Conservation (phyloP, 2,113 vertebrate species). For the Phalacrocorax pelagicus region DNA sequence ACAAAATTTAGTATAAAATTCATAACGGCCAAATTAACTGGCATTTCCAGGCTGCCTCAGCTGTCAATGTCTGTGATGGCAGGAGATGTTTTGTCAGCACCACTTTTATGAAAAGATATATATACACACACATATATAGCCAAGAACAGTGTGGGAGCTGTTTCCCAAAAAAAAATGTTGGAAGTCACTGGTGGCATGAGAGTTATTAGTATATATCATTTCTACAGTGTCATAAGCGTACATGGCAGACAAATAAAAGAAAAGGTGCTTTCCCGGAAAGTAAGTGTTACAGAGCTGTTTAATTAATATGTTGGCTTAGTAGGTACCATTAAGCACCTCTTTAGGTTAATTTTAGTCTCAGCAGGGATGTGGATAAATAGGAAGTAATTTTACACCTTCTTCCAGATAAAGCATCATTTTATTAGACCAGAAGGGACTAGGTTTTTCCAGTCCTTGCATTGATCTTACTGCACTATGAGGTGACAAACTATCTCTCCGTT, state of each 20-base stretch:
- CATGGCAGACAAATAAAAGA: background rate
- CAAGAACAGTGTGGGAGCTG: conserved; percentile 29
- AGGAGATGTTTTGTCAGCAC: conserved; percentile 1
- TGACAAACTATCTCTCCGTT: background rate
- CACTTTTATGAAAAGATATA: background rate
- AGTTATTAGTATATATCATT: background rate
- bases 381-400: conserved; percentile 10
- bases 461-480: background rate
- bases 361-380: conserved; percentile 27
- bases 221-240: background rate
- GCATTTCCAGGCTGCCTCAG: conserved; percentile 1
- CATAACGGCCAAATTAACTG: background rate
- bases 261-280: background rate
- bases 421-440: background rate
- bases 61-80: conserved; percentile 1
- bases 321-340: background rate
- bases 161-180: background rate
- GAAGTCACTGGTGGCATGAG: background rate
- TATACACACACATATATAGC: background rate
- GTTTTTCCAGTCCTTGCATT: background rate
- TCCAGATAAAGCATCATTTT: background rate
- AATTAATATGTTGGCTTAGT: conserved; percentile 22
- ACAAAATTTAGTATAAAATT: background rate
- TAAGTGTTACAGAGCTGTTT: conserved; percentile 4
- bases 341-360: conserved; percentile 32